Percentiles rank a stretch among this genome's conserved stretches.
Evolutionary conservation across 2,113 vertebrate species (phyloP).

Genomic region (Clupea harengus): DNA sequence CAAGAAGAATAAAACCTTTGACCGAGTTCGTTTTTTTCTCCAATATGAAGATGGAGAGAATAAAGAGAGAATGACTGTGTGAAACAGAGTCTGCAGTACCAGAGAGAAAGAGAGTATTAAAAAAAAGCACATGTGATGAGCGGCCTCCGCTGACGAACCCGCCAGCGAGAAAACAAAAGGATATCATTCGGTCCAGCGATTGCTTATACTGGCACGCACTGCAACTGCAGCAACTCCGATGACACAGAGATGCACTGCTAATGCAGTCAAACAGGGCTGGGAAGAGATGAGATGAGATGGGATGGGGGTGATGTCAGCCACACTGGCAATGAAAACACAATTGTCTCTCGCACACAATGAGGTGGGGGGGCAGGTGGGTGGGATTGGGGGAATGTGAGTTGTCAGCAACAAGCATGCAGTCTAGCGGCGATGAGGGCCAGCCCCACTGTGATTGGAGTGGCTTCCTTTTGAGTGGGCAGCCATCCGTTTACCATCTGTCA

Average conservation of each 20-base stretch:
- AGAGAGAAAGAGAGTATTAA: slow-evolving; percentile 38
- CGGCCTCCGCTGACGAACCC: too few relatives aligned
- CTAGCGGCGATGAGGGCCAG: too few relatives aligned
- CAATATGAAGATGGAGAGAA: not conserved
- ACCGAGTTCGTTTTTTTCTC: slow-evolving; percentile 39
- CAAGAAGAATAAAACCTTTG: slow-evolving; percentile 38
- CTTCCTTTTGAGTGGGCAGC: not conserved
- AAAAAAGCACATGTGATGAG: too few relatives aligned
- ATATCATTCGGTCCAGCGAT: too few relatives aligned
- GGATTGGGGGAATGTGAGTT: too few relatives aligned
- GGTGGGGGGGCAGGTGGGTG: too few relatives aligned
- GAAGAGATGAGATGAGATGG: too few relatives aligned
- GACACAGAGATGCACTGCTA: slow-evolving; percentile 18
- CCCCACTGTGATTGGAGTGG: not conserved
- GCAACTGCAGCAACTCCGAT: not conserved
- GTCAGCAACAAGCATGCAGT: too few relatives aligned
- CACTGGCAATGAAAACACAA: slow-evolving; percentile 24
- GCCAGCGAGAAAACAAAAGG: too few relatives aligned
- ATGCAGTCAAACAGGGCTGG: not conserved
- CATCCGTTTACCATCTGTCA: slow-evolving; percentile 16
- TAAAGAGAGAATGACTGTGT: too few relatives aligned
- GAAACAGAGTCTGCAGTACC: not conserved
- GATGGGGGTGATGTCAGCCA: too few relatives aligned
- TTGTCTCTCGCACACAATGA: too few relatives aligned
- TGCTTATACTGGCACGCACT: not conserved